Evolutionary conservation across 30 jellyfish, hydroid and myxozoan genomes (phyloP), one percentile per base, ranked within the genome.

Genomic region (Cassiopea xamachana): DNA sequence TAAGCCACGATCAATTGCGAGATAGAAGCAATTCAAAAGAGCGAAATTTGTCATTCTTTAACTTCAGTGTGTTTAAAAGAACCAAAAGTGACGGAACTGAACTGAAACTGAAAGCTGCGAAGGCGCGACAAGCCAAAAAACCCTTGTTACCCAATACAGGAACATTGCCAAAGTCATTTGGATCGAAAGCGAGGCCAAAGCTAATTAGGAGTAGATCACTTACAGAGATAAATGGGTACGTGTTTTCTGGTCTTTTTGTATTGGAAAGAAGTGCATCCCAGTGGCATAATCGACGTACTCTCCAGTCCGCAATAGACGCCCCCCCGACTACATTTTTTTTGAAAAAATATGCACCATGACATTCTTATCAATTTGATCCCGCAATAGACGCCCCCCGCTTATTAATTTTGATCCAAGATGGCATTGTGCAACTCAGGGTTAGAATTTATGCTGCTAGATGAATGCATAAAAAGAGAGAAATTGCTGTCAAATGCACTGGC

Each of bases 61-160:
- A 94, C 86, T 94, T 94, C 88, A 87, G 96, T 76, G 94, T 94
- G 1, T 94, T 89, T 59, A 89, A 94, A 67, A 78, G 98, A 46
- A 80, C 97, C 17, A 79, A 79, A 1, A 94, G 98, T 81, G 97
- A 89, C 58, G 58, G 97, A 1, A 19, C 97, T 27, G 97, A 64
- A 1, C 46, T 71, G 84, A 92, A 76, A 46, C 69, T 7, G 43
- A 85, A 85, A 79, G 83, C 77, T 7, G 77, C 77, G 19, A 87
- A 69, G 74, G 89, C 89, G 46, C 81, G 94, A 10, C 88, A 87
- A 19, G 55, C 44, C 89, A 87, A 87, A 55, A 87, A 87, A 84
- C 47, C 68, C 4, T 58, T 74, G 48, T 15, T 74, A 76, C 69
- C 89, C 17, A 43, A 16, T 27, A 80, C 80, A 46, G 78, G 71